Evolutionary conservation across 2,797 vertebrate species (phyloP).

Genomic region (Pipistrellus pygmaeus): DNA sequence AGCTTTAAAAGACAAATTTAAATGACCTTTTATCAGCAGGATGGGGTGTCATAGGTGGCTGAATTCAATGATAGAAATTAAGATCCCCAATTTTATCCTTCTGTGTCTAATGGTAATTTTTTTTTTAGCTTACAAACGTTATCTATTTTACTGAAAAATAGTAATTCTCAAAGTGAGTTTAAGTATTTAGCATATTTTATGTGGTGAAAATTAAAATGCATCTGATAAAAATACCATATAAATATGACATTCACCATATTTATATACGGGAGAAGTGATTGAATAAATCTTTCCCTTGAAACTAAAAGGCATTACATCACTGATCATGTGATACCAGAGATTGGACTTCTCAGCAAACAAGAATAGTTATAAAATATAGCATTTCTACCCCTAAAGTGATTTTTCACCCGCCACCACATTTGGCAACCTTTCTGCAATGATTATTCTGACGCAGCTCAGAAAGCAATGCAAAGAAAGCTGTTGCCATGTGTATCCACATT

Average conservation of each 20-base stretch:
- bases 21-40: not conserved
- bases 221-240: not conserved
- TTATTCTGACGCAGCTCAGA: conserved; percentile 42
- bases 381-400: not conserved
- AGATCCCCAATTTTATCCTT: not conserved
- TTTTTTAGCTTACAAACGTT: not conserved
- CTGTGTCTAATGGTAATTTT: not conserved
- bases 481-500: not conserved
- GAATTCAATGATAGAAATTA: conserved; percentile 17
- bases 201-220: conserved; percentile 17
- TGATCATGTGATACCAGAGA: not conserved
- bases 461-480: conserved; percentile 2
- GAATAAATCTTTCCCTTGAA: not conserved
- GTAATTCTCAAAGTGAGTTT: not conserved
- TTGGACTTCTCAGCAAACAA: conserved; percentile 1
- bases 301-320: not conserved
- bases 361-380: conserved; percentile 17
- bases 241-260: not conserved
- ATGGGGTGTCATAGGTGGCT: not conserved
- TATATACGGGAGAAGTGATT: not conserved
- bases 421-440: conserved; percentile 20
- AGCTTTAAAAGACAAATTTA: not conserved
- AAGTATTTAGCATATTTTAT: conserved; percentile 15
- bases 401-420: not conserved
- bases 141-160: conserved; percentile 31